These are phyloP conservation scores for Eilema sororculum DNA, from an alignment of 2,888 invertebrate genomes.

Conservation along the genomic window DNA sequence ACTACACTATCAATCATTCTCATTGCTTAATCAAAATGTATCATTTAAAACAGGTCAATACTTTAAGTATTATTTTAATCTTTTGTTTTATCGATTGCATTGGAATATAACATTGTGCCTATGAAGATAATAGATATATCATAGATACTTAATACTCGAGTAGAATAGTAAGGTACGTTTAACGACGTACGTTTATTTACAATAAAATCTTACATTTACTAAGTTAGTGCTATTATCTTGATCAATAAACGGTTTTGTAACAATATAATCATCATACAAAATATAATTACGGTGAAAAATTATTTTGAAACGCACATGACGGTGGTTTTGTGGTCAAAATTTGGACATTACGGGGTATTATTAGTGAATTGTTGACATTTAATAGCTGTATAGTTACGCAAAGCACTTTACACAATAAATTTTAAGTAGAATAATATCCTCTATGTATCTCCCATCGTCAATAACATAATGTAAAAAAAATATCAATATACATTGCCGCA, in stretches of 20 bases:
- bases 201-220: not conserved
- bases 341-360: not conserved
- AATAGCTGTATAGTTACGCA: too few species aligned
- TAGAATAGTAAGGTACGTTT: too few species aligned
- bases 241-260: not conserved
- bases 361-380: not conserved
- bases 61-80: not conserved
- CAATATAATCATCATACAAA: not conserved
- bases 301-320: not conserved
- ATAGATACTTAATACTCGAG: too few species aligned
- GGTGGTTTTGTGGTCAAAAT: not conserved
- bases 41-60: not conserved
- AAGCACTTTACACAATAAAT: too few species aligned
- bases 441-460: too few species aligned
- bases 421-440: too few species aligned
- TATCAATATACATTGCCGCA: too few species aligned
- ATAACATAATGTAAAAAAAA: too few species aligned
- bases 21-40: not conserved
- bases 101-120: not conserved
- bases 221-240: not conserved
- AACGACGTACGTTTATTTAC: too few species aligned
- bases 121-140: not conserved
- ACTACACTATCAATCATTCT: not conserved
- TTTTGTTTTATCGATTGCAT: not conserved
- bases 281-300: not conserved